A percentile compares a stretch with the other conserved stretches of the same genome.
Conservation (phyloP, 2,888 invertebrate species). For the Ischnus inquisitorius region DNA sequence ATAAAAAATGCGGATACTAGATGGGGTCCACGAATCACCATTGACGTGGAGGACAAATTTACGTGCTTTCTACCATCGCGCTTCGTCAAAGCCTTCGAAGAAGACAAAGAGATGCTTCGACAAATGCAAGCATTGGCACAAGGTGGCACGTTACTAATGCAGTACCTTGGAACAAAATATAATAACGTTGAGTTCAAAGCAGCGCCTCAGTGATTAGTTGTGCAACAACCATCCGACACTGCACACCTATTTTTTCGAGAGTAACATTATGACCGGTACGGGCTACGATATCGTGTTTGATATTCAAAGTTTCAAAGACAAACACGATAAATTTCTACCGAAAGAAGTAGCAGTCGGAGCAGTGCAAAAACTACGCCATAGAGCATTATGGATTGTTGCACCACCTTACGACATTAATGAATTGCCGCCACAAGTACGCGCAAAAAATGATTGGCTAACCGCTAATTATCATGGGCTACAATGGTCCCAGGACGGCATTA, state of each 20-base stretch:
- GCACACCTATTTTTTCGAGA: no score
- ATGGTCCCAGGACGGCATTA: neutral
- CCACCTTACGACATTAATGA: neutral
- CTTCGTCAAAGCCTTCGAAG: constrained; percentile 17
- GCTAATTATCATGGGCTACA: neutral
- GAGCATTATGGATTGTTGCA: neutral
- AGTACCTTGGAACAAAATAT: neutral
- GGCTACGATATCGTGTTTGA: neutral
- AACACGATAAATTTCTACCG: neutral
- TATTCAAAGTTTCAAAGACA: neutral
- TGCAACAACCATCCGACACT: no score
- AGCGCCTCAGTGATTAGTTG: no score
- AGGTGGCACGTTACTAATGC: neutral
- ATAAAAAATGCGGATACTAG: neutral
- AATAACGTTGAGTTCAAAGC: constrained; percentile 24
- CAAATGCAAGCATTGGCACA: neutral
- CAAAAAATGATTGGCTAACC: neutral
- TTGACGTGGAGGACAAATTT: constrained; percentile 22
- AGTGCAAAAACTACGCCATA: neutral
- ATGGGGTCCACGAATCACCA: neutral
- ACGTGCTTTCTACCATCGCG: constrained; percentile 16
- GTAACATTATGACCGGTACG: no score
- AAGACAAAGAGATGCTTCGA: neutral
- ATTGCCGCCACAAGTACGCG: neutral
- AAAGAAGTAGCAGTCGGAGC: neutral